Evolutionary conservation across 2,113 vertebrate genomes (phyloP), one percentile per base, ranked within the genome.

Genomic region (Pedionomus torquatus): DNA sequence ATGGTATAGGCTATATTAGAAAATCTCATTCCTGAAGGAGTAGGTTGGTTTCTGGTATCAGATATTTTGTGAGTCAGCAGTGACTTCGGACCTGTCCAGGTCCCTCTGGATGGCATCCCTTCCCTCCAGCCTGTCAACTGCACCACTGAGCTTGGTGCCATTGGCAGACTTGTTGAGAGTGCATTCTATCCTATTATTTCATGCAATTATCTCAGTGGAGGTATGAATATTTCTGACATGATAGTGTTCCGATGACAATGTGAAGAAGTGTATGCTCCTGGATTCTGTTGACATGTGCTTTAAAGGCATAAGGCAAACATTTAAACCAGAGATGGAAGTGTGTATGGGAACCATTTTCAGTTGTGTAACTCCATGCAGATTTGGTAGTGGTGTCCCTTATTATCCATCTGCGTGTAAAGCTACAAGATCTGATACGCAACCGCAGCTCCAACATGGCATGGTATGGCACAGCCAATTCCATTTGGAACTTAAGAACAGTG

Each of bases 341-440:
- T 91, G 48, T 75, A 94, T 82, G 87, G 94, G 87, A 95, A 82
- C 65, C 93, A 96, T 96, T 94, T 94, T 75, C 87, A 75, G 14
- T 68, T 89, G 60, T 82, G 51, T 90, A 83, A 95, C 83, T 89
- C 54, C 63, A 17, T 76, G 74, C 80, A 87, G 70, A 89, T 84
- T 95, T 87, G 21, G 52, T 82, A 72, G 43, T 57, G 68, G 43
- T 43, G 43, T 79, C 91, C 86, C 20, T 89, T 91, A 52, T 89
- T 95, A 91, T 75, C 70, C 66, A 68, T 95, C 77, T 89, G 60
- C 55, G 65, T 1, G 0, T 64, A 75, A 63, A 87, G 46, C 51
- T 92, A 39, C 35, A 71, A 82, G 77, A 57, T 75, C 76, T 90
- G 60, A 78, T 88, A 63, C 57, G 68, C 33, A 82, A 94, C 31